Base-by-base conservation (phyloP, 2,888 invertebrate species). In the Noctua fimbriata region DNA sequence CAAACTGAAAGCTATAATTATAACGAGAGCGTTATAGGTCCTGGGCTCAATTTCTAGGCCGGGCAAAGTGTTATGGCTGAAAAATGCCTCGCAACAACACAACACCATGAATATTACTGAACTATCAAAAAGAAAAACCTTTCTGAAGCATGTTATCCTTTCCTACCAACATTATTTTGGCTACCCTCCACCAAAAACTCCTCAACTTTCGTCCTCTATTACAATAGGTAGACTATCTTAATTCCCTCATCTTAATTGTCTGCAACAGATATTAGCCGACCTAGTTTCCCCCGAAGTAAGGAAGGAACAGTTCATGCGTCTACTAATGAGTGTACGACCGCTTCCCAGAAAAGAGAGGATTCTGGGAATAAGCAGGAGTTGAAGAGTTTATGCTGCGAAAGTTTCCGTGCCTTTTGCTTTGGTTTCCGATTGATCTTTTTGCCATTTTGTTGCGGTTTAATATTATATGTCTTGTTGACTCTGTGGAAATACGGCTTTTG, bases 251-350 rank as follows among this genome's bases (percentile, higher is more conserved):
- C 81, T 63, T 86, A 70, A 82, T 76, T 73, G 76, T 73, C 69
- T 82, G 41, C 65, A 41, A 55, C 60, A 60, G 65, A 83, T 82
- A 82, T 67, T 36, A 83, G 32, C n/a, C 14, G 66, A 76, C 73
- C 86, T 67, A 86, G 76, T 82, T 86, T 63, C 69, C 41, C 12
- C 18, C 55, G 24, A 18, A 81, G 52, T 41, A 49, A 52, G 63
- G n/a, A 66, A 60, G 66, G 41, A 82, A 65, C 66, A 41, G 66
- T 55, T 74, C 82, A 74, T 81, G 86, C 63, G 67, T 83, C 32
- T 55, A 9, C 32, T 83, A 82, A 83, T 72, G 75, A 69, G 70
- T 81, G 41, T 58, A 58, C 18, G 32, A 70, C 60, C 28, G 65
- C 21, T 80, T 80, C 41, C 67, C 55, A 4, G 60, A 9, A 36